A percentile compares a stretch with the other conserved stretches of the same genome.
These are phyloP conservation scores for Muscicapa adusta DNA, from an alignment of 2,113 vertebrate species.

Conservation along the genomic window DNA sequence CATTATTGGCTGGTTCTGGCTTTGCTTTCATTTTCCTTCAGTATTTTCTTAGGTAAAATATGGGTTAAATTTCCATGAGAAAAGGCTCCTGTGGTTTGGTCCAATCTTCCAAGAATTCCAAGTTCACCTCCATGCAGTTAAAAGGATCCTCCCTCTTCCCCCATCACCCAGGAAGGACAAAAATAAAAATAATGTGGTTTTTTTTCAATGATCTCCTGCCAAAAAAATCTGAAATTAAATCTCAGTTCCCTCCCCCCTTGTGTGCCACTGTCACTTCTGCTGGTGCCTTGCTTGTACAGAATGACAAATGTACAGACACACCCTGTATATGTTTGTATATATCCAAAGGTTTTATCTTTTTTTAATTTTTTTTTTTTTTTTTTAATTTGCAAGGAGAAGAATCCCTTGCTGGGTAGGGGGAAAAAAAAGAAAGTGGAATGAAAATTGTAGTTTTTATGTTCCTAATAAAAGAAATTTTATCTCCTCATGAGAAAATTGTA, in stretches of 20 bases:
- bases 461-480: constrained; percentile 46
- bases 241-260: neutral
- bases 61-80: neutral
- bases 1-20: neutral
- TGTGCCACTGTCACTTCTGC: constrained; percentile 9
- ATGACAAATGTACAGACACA: constrained; percentile 20
- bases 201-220: neutral
- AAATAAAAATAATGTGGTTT: neutral
- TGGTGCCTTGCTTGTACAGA: constrained; percentile 48
- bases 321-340: constrained; percentile 17
- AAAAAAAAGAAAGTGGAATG: neutral
- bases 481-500: neutral
- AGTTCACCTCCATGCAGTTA: neutral
- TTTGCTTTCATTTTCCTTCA: neutral
- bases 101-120: neutral
- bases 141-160: neutral
- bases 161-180: neutral
- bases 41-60: neutral
- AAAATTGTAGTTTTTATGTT: constrained; percentile 26
- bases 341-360: neutral
- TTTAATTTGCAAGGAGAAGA: neutral
- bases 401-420: neutral
- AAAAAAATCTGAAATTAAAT: neutral
- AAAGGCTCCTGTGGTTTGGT: neutral
- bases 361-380: neutral